These are phyloP conservation scores for Limnodromus scolopaceus DNA, from an alignment of 2,797 vertebrate genomes.

Conservation along the genomic window DNA sequence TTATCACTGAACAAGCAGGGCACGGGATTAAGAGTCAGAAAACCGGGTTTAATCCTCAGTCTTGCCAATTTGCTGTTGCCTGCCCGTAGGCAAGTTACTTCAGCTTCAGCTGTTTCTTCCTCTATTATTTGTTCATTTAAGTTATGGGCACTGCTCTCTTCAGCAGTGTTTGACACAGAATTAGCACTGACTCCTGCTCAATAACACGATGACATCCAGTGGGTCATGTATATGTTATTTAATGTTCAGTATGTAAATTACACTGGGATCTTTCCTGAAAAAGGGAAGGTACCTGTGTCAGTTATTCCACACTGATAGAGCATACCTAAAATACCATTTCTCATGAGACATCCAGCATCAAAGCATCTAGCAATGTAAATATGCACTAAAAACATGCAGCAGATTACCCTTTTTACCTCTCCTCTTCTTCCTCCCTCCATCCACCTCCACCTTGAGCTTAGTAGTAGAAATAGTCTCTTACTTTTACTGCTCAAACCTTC, in stretches of 20 bases:
- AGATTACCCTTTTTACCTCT: not conserved
- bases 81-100: not conserved
- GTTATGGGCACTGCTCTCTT: not conserved
- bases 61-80: not conserved
- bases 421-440: not conserved
- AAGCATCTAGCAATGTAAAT: not conserved
- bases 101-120: not conserved
- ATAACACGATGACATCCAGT: not conserved
- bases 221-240: not conserved
- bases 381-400: not conserved
- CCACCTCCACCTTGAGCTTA: not conserved
- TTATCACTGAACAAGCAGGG: not conserved
- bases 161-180: not conserved
- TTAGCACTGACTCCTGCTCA: not conserved
- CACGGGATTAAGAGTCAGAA: not conserved
- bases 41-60: not conserved
- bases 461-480: not conserved
- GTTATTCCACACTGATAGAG: not conserved
- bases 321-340: not conserved
- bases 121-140: not conserved
- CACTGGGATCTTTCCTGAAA: not conserved
- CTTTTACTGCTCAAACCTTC: not conserved
- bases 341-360: not conserved
- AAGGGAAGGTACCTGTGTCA: not conserved
- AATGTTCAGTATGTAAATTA: not conserved